phyloP scores from a whole-genome alignment of 1,140 invertebrate genomes.

The Chymomyza costata region DNA sequence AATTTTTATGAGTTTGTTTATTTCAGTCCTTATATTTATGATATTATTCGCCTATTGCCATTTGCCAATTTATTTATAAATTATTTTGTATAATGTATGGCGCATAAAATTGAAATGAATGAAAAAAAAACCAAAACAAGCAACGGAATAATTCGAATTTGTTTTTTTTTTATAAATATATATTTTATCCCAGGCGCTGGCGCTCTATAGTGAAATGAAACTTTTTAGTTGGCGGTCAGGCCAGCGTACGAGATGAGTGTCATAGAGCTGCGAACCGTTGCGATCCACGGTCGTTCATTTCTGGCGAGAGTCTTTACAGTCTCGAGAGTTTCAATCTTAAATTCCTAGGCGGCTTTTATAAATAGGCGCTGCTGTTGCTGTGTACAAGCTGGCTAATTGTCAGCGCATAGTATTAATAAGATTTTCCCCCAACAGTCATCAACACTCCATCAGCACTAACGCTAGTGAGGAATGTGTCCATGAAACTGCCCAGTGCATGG shows the following conservation, averaged over 20 bases:
- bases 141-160: no score
- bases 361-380: no score
- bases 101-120: constrained; percentile 39
- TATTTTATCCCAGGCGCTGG: no score
- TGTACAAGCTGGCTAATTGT: no score
- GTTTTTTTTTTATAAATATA: no score
- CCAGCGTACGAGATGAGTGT: constrained; percentile 53
- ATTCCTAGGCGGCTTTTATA: no score
- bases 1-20: constrained; percentile 69
- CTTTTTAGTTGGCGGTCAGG: not conserved
- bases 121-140: constrained; percentile 41
- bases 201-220: no score
- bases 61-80: constrained; percentile 27
- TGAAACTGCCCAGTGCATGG: constrained; percentile 17
- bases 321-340: no score
- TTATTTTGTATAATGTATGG: constrained; percentile 2
- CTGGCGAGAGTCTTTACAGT: no score
- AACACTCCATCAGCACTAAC: no score
- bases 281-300: no score
- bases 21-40: constrained; percentile 36
- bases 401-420: constrained; percentile 37
- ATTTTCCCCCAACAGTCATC: constrained; percentile 21
- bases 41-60: constrained; percentile 6
- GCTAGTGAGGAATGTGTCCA: no score
- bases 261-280: constrained; percentile 8